A percentile compares a stretch with the other conserved stretches of the same genome.
phyloP scores from a whole-genome alignment of 2,888 invertebrate species.

The Nemotelus nigrinus region DNA sequence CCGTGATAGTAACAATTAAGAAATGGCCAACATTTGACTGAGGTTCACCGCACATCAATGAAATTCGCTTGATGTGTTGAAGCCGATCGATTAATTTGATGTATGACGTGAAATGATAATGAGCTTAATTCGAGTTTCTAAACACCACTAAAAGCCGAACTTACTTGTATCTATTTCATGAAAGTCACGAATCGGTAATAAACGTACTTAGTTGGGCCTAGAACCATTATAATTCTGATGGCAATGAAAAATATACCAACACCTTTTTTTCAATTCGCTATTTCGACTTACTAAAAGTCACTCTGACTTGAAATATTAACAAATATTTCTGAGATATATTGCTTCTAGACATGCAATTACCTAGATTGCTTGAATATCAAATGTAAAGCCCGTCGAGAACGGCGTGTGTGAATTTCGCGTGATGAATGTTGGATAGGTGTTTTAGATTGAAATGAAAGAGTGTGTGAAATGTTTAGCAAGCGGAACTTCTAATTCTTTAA shows the following conservation, averaged over 20 bases:
- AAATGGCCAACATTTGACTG: background rate
- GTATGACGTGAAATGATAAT: background rate
- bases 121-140: constrained; percentile 7
- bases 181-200: background rate
- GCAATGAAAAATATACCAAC: constrained; percentile 14
- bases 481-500: too few species aligned
- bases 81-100: constrained; percentile 26
- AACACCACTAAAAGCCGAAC: background rate
- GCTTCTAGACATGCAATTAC: background rate
- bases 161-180: background rate
- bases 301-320: background rate
- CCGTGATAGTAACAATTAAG: constrained; percentile 1
- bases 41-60: constrained; percentile 15
- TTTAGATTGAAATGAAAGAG: too few species aligned
- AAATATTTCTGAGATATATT: constrained; percentile 3
- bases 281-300: background rate
- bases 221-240: background rate
- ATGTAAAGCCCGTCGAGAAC: too few species aligned
- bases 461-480: too few species aligned
- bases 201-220: background rate
- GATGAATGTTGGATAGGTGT: too few species aligned
- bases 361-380: background rate
- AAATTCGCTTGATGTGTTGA: constrained; percentile 20
- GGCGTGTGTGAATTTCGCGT: too few species aligned
- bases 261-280: background rate